Percentiles rank a stretch among this genome's conserved stretches.
phyloP scores from a whole-genome alignment of 2,888 invertebrate species.

The Frankliniella intonsa region DNA sequence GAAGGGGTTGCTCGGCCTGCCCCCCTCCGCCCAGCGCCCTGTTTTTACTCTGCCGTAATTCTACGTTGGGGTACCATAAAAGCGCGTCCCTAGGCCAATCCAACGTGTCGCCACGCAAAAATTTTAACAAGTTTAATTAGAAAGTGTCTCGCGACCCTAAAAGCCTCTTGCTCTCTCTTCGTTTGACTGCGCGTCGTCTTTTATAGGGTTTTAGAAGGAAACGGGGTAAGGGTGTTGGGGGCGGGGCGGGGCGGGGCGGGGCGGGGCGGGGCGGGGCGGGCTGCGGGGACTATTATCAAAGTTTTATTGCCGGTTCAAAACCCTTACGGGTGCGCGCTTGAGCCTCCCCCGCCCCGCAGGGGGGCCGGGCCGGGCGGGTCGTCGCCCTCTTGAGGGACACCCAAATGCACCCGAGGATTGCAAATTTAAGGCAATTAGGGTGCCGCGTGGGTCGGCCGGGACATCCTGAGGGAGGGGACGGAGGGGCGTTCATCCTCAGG shows the following conservation, averaged over 20 bases:
- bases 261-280: background rate
- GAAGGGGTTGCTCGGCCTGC: background rate
- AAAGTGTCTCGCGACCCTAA: background rate
- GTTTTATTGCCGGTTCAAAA: constrained; percentile 23
- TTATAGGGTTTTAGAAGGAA: background rate
- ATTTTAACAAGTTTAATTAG: constrained; percentile 23
- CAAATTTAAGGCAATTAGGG: constrained; percentile 22
- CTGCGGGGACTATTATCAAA: constrained; percentile 2
- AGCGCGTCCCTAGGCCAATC: background rate
- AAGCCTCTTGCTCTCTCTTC: background rate
- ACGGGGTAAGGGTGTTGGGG: background rate
- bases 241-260: background rate
- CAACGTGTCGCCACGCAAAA: background rate
- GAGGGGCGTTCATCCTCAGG: background rate
- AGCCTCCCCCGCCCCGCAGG: background rate
- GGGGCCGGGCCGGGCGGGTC: background rate
- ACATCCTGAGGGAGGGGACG: background rate
- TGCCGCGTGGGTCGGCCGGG: background rate
- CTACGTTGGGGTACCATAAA: constrained; percentile 3
- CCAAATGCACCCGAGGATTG: constrained; percentile 4
- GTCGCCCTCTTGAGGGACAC: background rate
- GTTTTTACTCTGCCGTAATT: background rate
- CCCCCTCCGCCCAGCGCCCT: background rate
- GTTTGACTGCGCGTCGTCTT: background rate
- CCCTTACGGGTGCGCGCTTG: background rate